Percentiles rank a stretch among this genome's conserved stretches.
These are phyloP conservation scores for Engystomops pustulosus DNA, from an alignment of 2,113 vertebrate genomes.

Conservation along the genomic window DNA sequence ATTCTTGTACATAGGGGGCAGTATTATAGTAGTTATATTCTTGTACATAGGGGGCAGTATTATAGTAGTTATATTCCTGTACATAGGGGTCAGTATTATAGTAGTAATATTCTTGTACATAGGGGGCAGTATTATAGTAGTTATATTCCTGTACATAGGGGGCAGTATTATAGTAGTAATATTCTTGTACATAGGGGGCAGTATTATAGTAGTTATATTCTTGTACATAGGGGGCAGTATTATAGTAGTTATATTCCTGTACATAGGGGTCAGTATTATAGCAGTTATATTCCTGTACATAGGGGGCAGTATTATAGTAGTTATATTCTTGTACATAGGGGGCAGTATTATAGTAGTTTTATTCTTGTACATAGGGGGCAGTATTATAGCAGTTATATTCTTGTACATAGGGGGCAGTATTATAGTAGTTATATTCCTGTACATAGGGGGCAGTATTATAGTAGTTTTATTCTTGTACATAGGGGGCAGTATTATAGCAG, in stretches of 20 bases:
- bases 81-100: neutral
- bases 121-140: conserved; percentile 8
- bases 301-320: neutral
- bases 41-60: neutral
- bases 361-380: conserved; percentile 1
- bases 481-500: conserved; percentile 4
- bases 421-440: conserved; percentile 19
- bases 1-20: neutral
- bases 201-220: conserved; percentile 16
- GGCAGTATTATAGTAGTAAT: conserved; percentile 3
- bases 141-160: neutral
- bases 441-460: conserved; percentile 10
- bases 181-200: neutral
- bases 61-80: conserved; percentile 9
- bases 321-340: too few species aligned
- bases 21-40: conserved; percentile 1
- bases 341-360: neutral
- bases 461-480: conserved; percentile 20
- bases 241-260: neutral
- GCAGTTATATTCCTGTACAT: conserved; percentile 1
- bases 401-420: neutral
- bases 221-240: neutral
- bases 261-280: conserved; percentile 3
- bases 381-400: neutral
- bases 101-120: neutral